Conservation (phyloP, 1,140 invertebrate species). For the Mamestra configurata region DNA sequence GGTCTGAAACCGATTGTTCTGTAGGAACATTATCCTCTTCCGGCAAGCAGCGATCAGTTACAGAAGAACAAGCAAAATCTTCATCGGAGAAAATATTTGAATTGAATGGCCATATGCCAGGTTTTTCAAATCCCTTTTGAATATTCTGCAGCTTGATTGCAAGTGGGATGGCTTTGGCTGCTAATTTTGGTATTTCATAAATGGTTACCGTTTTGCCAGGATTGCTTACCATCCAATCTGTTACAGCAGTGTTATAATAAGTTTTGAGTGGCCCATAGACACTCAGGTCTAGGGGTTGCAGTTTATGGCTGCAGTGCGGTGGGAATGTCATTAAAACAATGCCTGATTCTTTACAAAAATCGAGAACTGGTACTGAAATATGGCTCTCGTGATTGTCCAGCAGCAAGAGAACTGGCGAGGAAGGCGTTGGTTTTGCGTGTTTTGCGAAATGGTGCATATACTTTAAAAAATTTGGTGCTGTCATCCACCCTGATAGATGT, state of each 20-base stretch:
- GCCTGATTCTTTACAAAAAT: conserved; percentile 69
- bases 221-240: conserved; percentile 54
- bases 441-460: conserved; percentile 76
- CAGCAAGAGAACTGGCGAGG: conserved; percentile 74
- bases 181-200: conserved; percentile 57
- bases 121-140: conserved; percentile 54
- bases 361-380: conserved; percentile 54
- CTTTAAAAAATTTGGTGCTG: conserved; percentile 60
- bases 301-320: no score
- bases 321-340: conserved; percentile 75
- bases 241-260: conserved; percentile 57
- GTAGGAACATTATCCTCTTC: no score
- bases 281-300: conserved; percentile 71
- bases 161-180: conserved; percentile 46
- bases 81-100: no score
- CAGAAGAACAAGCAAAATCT: no score
- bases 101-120: no score
- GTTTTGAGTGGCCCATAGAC: conserved; percentile 79
- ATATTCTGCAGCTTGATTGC: conserved; percentile 55
- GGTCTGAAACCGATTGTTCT: conserved; percentile 13
- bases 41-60: no score
- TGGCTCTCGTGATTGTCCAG: conserved; percentile 79
- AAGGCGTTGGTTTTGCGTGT: conserved; percentile 66
- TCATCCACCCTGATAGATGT: conserved; percentile 56
- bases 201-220: conserved; percentile 54